Base-by-base conservation (phyloP, 2,888 invertebrate species). In the Barypeithes pellucidus region DNA sequence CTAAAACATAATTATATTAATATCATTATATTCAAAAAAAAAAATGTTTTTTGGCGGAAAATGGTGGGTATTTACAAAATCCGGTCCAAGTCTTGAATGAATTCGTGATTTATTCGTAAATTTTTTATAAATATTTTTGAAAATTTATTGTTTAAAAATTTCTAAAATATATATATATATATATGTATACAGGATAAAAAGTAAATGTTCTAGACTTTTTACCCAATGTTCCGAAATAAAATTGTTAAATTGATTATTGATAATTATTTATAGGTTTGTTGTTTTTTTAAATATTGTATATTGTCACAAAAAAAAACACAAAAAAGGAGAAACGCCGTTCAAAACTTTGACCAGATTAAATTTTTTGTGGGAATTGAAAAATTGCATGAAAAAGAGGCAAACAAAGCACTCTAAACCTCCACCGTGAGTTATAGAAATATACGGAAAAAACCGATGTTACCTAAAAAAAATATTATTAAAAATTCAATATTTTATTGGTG, bases 371-470 rank as follows among this genome's bases (percentile, higher is more conserved):
- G n/a, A 12, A 3, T 50, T 8, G 16, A 24, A 24, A 54, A 50
- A 7, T 3, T 22, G 12, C 12, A 50, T 50, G 3, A 50, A 33
- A 22, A 54, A n/a, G 3, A 29, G 14, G 33, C 9, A 16, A 16
- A 16, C 16, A 20, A 54, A 41, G 54, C 54, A 20, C 9, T 24
- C 66, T 66, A 54, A 33, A 52, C 54, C 54, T 66, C 50, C 65
- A 65, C 65, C 65, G 8, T 50, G 24, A 50, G 39, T 39, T 52
- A 3, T 22, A 47, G 18, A 47, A 18, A 57, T 14, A 41, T 8
- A 36, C 11, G 22, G 3, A n/a, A 2, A 43, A 16, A 41, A n/a
- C 2, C 18, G 39, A 39, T 9, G 12, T 12, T 11, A 11, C 2
- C 2, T 9, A 43, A 43, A 33, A 36, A 36, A 59, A 36, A 16